Evolutionary conservation across 2,888 invertebrate species (phyloP), one percentile per base, ranked within the genome.

Genomic region (Adelognathus sp.): DNA sequence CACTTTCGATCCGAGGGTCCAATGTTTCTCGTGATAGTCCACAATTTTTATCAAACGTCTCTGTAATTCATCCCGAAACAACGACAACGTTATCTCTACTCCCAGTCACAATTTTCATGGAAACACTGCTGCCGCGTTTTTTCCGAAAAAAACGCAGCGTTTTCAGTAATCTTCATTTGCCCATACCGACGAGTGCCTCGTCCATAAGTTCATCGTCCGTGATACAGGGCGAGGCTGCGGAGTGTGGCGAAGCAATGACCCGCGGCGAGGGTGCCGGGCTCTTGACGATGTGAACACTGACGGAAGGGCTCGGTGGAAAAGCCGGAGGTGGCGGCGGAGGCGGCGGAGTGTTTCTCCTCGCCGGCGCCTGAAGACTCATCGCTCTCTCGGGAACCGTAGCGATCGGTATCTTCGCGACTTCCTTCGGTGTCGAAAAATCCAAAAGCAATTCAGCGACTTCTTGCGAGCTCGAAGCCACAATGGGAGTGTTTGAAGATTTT

Each of bases 161-260:
- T 83, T 87, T 86, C 61, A 88, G 87, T 87, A 90, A 88, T 83
- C 89, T 91, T 94, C 93, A 96, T 93, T 96, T 96, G 46, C 96
- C 95, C 86, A 95, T 93, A 6, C 96, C 96, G 64, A 96, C 95
- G 60, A 97, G 92, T 4, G 97, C 97, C 89, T 97, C 97, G 90
- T 97, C 97, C 96, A 97, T 97, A 18, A 97, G 94, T 88, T 97
- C 97, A 90, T 98, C 97, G 88, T 97, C 97, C 54, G 97, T 96
- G 84, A 96, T 96, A 86, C 96, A 95, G 16, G 96, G 96, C 4
- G 96, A 96, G 83, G 95, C 95, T 24, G 95, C 95, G 27, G 96
- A 94, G 84, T 93, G 93, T 1, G 94, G 94, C 4, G 96, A 95
- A 60, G 94, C 94, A 46, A 94, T 92, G 44, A 94, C 92, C 52